Percentiles rank a stretch among this genome's conserved stretches.
phyloP scores from a whole-genome alignment of 2,888 invertebrate species.

The Marasmarcha lunaedactyla region DNA sequence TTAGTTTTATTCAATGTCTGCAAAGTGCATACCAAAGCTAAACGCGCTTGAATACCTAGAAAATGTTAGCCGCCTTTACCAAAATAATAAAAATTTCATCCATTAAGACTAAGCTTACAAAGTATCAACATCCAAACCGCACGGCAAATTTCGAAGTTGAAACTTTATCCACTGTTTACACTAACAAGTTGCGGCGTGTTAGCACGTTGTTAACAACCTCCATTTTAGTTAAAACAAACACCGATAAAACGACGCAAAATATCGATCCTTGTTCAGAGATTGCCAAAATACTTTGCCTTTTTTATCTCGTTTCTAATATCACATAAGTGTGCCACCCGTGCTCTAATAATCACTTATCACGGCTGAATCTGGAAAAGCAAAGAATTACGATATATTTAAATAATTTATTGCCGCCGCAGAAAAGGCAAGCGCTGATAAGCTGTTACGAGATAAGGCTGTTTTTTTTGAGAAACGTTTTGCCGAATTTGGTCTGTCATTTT shows the following conservation, averaged over 20 bases:
- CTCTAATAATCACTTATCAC: constrained; percentile 62
- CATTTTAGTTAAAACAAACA: constrained; percentile 55
- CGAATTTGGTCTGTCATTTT: not conserved
- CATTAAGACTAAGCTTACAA: too few relatives aligned
- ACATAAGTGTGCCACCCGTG: constrained; percentile 53
- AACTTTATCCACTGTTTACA: not conserved
- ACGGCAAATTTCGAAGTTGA: too few relatives aligned
- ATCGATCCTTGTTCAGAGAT: constrained; percentile 26
- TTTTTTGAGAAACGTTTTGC: constrained; percentile 9
- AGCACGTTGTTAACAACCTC: constrained; percentile 44
- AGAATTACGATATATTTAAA: constrained; percentile 65
- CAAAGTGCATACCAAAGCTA: too few relatives aligned
- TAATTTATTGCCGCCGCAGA: constrained; percentile 58
- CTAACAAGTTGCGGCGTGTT: constrained; percentile 14
- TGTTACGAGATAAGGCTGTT: constrained; percentile 47
- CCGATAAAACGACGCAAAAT: constrained; percentile 44
- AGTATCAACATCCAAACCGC: too few relatives aligned
- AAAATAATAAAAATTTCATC: too few relatives aligned
- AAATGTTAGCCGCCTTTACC: too few relatives aligned
- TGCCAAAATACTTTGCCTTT: constrained; percentile 34
- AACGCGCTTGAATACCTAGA: too few relatives aligned
- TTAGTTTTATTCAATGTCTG: too few relatives aligned
- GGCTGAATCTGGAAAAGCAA: constrained; percentile 48
- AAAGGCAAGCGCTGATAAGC: constrained; percentile 52
- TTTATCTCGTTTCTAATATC: constrained; percentile 46